phyloP scores from a whole-genome alignment of 2,797 vertebrate species.

The Yasuhikotakia modesta region DNA sequence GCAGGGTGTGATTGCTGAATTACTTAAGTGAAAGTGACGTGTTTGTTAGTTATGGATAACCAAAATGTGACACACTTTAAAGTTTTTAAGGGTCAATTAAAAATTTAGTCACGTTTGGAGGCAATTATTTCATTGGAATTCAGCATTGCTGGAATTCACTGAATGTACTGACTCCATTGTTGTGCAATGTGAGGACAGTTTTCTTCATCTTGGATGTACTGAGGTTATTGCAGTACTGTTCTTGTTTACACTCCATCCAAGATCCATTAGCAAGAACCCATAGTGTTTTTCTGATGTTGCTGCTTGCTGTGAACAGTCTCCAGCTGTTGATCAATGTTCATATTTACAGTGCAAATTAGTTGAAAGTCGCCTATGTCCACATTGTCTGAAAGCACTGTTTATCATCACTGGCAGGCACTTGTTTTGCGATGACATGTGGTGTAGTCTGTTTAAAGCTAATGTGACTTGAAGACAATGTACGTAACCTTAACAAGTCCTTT shows the following conservation, averaged over 20 bases:
- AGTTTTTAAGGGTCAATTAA: background rate
- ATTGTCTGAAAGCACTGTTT: conserved; percentile 50
- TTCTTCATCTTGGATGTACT: conserved; percentile 28
- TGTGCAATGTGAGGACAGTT: conserved; percentile 56
- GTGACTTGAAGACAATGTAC: conserved; percentile 41
- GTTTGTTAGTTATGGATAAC: too few relatives aligned
- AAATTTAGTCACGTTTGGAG: conserved; percentile 18
- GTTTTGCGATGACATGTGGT: conserved; percentile 52
- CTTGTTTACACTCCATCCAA: conserved; percentile 71
- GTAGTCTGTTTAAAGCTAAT: conserved; percentile 51
- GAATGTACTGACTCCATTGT: conserved; percentile 52
- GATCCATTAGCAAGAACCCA: conserved; percentile 70
- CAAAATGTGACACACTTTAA: too few relatives aligned
- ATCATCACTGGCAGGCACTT: conserved; percentile 55
- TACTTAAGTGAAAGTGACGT: conserved; percentile 69
- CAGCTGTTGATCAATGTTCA: conserved; percentile 58
- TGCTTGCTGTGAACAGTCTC: conserved; percentile 72
- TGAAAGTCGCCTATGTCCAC: conserved; percentile 46
- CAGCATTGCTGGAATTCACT: conserved; percentile 55
- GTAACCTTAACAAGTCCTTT: conserved; percentile 37
- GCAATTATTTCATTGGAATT: conserved; percentile 66
- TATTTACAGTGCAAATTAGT: conserved; percentile 53
- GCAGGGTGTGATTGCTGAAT: conserved; percentile 66
- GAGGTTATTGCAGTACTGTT: conserved; percentile 35
- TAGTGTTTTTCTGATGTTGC: conserved; percentile 62